Evolutionary conservation across 2,797 vertebrate genomes (phyloP), one percentile per base, ranked within the genome.

Genomic region (Gobionotothen gibberifrons): DNA sequence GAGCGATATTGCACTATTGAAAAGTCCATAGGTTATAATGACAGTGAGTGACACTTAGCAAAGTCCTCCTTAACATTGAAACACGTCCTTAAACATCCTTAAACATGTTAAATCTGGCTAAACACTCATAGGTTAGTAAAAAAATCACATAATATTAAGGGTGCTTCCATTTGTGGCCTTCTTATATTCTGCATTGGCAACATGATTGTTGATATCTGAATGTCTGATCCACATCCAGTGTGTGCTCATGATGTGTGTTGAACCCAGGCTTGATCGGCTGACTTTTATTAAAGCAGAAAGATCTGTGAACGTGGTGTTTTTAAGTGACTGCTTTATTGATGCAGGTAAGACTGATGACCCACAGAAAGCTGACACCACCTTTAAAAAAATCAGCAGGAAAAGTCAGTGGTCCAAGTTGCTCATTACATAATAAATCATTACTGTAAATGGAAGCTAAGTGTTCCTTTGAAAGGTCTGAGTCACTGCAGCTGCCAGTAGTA

Each of bases 391-490:
- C 76, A 65, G 49, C 22, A 70, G 69, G 68, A 29, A 69, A 43
- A 69, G 11, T 10, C 14, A 47, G n/a, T 48, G 40, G 22, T 78
- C 48, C 49, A 26, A 6, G 15, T 26, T 81, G 29, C 29, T 60
- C 49, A 58, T 73, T 78, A 49, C 70, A 54, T 17, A 16, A 58
- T 76, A 85, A 85, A 84, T 83, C 63, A 81, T 87, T 77, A 80
- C 80, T 15, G 87, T 83, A 88, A 91, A 71, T 47, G 57, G 57
- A 68, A 74, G 29, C 59, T 21, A 44, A 64, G 61, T 55, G 58
- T 77, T 80, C 82, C 74, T 84, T 75, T 85, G 78, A 89, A 87
- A 83, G 40, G 44, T 44, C 79, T 88, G 86, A 93, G 73, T 93
- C 93, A 90, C 69, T 19, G 71, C 85, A 84, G 85, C 69, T 85